Conservation (phyloP, 2,888 invertebrate genomes). For the Luperina nickerlii region DNA sequence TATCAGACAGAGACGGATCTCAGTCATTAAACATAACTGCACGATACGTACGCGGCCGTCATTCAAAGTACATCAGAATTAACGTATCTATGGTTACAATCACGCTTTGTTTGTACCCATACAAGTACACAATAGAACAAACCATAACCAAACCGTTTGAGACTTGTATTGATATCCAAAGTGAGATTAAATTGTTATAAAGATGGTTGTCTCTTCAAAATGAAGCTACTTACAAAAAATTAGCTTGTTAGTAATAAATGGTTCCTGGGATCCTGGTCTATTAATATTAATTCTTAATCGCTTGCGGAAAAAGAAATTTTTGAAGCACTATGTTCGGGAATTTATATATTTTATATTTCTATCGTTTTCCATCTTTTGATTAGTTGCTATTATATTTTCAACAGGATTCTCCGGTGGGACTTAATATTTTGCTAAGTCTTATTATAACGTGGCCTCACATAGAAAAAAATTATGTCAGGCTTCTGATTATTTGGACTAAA, state of each 20-base stretch:
- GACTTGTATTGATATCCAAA: slow-evolving; percentile 43
- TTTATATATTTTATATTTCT: too few species aligned
- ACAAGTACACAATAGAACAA: slow-evolving; percentile 52
- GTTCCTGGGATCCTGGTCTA: too few species aligned
- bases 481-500: not conserved
- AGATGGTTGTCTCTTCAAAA: too few species aligned
- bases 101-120: slow-evolving; percentile 36
- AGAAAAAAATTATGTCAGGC: not conserved
- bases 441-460: too few species aligned
- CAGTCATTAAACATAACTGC: slow-evolving; percentile 47
- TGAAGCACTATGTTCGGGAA: not conserved
- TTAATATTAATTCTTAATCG: slow-evolving; percentile 36
- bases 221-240: too few species aligned
- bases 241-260: too few species aligned
- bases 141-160: slow-evolving; percentile 35
- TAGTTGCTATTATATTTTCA: not conserved
- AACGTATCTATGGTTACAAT: not conserved
- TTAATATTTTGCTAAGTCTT: too few species aligned
- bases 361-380: not conserved
- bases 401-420: not conserved
- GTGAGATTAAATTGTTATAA: slow-evolving; percentile 39
- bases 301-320: slow-evolving; percentile 37
- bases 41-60: slow-evolving; percentile 44
- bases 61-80: slow-evolving; percentile 41
- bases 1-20: slow-evolving; percentile 62